A percentile compares a stretch with the other conserved stretches of the same genome.
phyloP scores from a whole-genome alignment of 2,113 vertebrate genomes.

The Tachuris rubrigastra region DNA sequence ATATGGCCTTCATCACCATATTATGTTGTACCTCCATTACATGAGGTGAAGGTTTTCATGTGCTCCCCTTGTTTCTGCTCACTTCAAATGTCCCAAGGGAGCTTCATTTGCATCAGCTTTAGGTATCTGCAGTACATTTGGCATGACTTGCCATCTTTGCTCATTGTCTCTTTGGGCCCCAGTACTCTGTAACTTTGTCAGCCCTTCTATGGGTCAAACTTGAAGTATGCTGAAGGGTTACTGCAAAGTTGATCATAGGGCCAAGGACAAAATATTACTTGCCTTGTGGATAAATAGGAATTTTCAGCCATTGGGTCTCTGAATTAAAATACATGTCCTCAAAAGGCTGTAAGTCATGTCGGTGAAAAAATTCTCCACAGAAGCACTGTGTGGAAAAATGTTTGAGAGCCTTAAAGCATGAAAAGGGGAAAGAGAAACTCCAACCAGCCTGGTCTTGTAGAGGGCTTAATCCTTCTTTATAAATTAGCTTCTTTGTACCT shows the following conservation, averaged over 20 bases:
- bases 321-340: neutral
- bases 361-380: neutral
- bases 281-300: neutral
- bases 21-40: neutral
- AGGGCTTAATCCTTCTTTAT: conserved; percentile 26
- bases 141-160: neutral
- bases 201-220: neutral
- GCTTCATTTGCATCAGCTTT: neutral
- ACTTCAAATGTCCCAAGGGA: neutral
- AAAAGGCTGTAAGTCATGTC: neutral
- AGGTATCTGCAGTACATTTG: neutral
- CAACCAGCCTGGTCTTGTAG: conserved; percentile 34
- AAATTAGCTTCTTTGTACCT: conserved; percentile 39
- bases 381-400: neutral
- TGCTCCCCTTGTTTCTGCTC: neutral
- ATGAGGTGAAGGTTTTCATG: neutral
- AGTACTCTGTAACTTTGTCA: neutral
- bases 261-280: neutral
- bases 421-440: conserved; percentile 12
- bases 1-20: neutral
- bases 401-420: neutral
- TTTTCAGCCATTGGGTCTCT: neutral
- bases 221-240: neutral
- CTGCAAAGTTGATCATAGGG: neutral
- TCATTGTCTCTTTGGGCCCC: neutral